Evolutionary conservation across 2,888 invertebrate genomes (phyloP).

Genomic region (Phortica magna): DNA sequence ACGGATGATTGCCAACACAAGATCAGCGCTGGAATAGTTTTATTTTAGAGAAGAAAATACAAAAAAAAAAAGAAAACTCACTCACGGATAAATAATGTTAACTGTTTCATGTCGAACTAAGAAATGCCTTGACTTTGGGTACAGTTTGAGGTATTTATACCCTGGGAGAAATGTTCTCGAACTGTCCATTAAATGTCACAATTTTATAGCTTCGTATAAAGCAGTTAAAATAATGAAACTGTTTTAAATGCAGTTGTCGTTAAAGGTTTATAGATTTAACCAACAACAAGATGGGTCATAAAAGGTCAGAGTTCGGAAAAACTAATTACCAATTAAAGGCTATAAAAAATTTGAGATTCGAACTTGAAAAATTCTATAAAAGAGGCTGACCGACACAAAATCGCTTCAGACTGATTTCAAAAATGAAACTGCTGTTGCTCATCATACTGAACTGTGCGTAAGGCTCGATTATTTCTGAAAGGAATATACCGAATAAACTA

Average conservation of each 20-base stretch:
- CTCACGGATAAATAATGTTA: neutral
- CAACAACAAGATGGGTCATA: neutral
- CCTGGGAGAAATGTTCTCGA: neutral
- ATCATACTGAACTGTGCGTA: too few relatives aligned
- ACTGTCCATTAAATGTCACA: neutral
- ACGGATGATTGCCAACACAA: neutral
- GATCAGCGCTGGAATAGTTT: neutral
- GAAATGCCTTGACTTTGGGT: neutral
- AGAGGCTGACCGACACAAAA: neutral
- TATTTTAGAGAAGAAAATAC: neutral
- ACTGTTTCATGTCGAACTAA: slow-evolving; percentile 15
- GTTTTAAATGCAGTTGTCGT: neutral
- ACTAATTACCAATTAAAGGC: neutral
- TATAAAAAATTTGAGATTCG: neutral
- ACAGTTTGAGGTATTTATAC: neutral
- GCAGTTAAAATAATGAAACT: slow-evolving; percentile 1
- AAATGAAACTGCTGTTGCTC: neutral
- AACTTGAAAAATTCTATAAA: slow-evolving; percentile 20
- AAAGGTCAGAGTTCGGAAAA: neutral
- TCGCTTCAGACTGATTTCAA: neutral
- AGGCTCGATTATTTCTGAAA: neutral
- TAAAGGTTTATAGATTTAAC: neutral
- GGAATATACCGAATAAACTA: neutral
- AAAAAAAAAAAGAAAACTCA: neutral
- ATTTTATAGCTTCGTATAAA: neutral